Evolutionary conservation across 2,797 vertebrate genomes (phyloP).

Genomic region (Poeciliopsis presidionis): DNA sequence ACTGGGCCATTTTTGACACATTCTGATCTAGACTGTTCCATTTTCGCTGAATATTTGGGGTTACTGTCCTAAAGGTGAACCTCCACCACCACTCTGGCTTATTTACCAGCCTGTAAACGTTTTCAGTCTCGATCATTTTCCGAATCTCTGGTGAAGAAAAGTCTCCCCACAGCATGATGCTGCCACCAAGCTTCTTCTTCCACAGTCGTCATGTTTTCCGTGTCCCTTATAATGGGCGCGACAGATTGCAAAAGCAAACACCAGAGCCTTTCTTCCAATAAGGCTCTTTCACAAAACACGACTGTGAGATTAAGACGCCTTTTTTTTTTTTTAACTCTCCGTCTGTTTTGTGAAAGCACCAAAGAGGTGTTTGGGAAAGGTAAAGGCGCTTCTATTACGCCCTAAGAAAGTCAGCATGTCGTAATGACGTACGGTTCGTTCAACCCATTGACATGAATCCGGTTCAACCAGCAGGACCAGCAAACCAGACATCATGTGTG

Average conservation of each 20-base stretch:
- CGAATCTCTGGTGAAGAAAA: not conserved
- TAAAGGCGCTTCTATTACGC: not conserved
- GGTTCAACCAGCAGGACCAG: not conserved
- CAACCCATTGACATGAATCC: not conserved
- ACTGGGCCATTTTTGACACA: not conserved
- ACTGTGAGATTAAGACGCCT: not conserved
- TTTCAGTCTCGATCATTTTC: not conserved
- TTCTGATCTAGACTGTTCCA: not conserved
- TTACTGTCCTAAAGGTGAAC: not conserved
- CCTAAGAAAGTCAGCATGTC: not conserved
- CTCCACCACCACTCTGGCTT: not conserved
- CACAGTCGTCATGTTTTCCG: not conserved
- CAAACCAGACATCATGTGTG: not conserved
- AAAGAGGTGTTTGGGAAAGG: not conserved
- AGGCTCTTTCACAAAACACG: not conserved
- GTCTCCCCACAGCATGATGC: not conserved
- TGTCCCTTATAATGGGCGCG: not conserved
- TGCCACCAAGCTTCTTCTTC: not conserved
- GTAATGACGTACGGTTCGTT: not conserved
- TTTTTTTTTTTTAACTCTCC: no score
- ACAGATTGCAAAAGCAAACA: not conserved
- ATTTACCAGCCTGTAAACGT: not conserved
- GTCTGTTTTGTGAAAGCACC: not conserved
- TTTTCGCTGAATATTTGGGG: not conserved
- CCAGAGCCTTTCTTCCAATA: not conserved